phyloP scores from a whole-genome alignment of 2,888 invertebrate species.

The Xestobium rufovillosum region DNA sequence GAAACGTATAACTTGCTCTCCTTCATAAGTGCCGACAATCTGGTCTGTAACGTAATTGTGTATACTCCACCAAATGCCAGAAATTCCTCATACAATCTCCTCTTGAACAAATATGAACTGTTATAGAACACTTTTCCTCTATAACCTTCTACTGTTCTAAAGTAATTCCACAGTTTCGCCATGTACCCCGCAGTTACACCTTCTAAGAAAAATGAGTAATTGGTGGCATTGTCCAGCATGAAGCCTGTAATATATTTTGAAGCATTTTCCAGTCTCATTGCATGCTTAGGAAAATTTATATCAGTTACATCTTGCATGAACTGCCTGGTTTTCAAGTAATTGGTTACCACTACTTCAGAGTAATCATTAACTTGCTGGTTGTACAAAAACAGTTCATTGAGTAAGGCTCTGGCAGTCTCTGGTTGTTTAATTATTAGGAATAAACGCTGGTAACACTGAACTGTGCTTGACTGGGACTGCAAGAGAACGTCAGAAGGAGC shows the following conservation, averaged over 20 bases:
- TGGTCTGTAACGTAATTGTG: no score
- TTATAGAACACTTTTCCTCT: no score
- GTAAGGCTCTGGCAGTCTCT: slow-evolving; percentile 19
- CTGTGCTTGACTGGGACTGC: slow-evolving; percentile 7
- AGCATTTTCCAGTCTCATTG: background rate
- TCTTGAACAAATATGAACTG: no score
- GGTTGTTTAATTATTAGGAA: slow-evolving; percentile 21
- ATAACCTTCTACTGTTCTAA: no score
- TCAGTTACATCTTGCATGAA: background rate
- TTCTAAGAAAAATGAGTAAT: slow-evolving; percentile 23
- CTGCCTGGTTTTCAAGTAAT: slow-evolving; percentile 13
- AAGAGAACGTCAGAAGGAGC: slow-evolving; percentile 14
- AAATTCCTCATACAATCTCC: no score
- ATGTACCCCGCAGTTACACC: slow-evolving; percentile 17
- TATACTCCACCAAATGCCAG: no score
- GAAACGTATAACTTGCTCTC: no score
- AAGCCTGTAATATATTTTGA: slow-evolving; percentile 23
- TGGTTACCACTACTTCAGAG: slow-evolving; percentile 18
- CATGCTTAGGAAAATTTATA: background rate
- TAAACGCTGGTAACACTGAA: slow-evolving; percentile 20
- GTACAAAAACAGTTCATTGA: slow-evolving; percentile 20
- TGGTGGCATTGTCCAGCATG: slow-evolving; percentile 21
- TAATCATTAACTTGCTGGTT: slow-evolving; percentile 25
- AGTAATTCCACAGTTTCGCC: slow-evolving; percentile 18
- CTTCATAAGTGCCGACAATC: no score